phyloP scores from a whole-genome alignment of 2,888 invertebrate genomes.

The Apamea crenata region DNA sequence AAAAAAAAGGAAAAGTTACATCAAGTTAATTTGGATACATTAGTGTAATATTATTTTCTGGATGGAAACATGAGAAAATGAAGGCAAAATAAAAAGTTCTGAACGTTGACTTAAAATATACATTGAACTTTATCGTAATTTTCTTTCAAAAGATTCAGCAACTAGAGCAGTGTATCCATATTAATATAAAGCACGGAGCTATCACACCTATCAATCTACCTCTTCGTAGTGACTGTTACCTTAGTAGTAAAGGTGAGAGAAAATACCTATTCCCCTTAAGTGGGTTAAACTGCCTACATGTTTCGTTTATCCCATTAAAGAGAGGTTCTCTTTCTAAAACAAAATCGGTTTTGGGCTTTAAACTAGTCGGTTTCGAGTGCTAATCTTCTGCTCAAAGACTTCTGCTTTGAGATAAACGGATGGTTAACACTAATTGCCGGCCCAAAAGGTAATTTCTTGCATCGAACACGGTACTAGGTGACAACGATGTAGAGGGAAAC shows the following conservation, averaged over 20 bases:
- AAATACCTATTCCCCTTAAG: slow-evolving; percentile 9
- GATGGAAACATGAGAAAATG: neutral
- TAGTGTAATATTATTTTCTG: neutral
- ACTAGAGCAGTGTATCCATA: neutral
- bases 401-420: neutral
- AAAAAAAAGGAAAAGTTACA: neutral
- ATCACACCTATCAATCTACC: neutral
- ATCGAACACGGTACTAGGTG: neutral
- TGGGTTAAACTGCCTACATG: neutral
- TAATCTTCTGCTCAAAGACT: neutral
- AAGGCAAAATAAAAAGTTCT: neutral
- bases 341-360: neutral
- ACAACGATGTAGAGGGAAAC: neutral
- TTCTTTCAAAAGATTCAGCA: neutral
- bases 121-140: neutral
- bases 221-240: slow-evolving; percentile 8
- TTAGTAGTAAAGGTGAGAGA: neutral
- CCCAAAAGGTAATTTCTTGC: neutral
- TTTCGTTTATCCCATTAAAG: neutral
- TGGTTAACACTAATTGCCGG: neutral
- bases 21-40: neutral
- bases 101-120: neutral
- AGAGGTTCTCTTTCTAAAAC: neutral
- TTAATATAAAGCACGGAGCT: neutral
- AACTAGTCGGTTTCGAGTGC: neutral